A percentile compares a stretch with the other conserved stretches of the same genome.
Conservation (phyloP, 2,797 vertebrate genomes). For the Astyanax mexicanus region DNA sequence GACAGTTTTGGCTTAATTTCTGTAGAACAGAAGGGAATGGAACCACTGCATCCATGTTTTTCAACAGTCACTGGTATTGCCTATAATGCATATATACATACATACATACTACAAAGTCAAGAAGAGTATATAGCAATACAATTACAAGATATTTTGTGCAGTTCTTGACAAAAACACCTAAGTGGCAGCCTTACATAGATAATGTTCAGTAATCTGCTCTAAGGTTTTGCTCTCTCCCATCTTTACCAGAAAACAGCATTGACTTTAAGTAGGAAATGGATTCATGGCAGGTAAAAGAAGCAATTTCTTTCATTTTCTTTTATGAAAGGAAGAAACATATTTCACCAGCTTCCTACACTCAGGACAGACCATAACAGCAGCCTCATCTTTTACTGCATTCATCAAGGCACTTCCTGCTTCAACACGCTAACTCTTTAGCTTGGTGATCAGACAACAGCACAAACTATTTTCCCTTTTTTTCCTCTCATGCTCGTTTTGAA, state of each 20-base stretch:
- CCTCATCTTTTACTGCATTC: neutral
- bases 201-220: conserved; percentile 25
- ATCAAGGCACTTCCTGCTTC: neutral
- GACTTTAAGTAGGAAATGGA: conserved; percentile 31
- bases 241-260: conserved; percentile 22
- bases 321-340: neutral
- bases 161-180: too few relatives aligned
- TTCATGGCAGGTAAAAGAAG: conserved; percentile 31
- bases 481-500: conserved; percentile 12
- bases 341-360: neutral
- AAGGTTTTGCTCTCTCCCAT: neutral
- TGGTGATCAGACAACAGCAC: neutral
- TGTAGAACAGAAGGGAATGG: too few relatives aligned
- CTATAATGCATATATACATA: too few relatives aligned
- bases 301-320: conserved; percentile 14
- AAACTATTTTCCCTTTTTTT: neutral
- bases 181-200: too few relatives aligned
- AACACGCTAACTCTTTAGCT: neutral
- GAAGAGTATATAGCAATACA: too few relatives aligned
- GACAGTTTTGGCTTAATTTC: too few relatives aligned
- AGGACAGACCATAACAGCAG: neutral
- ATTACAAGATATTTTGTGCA: too few relatives aligned
- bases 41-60: too few relatives aligned
- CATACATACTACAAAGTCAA: too few relatives aligned
- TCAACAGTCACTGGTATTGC: too few relatives aligned